Percentiles rank a stretch among this genome's conserved stretches.
phyloP scores from a whole-genome alignment of 2,888 invertebrate genomes.

The Steinernema scapterisci region DNA sequence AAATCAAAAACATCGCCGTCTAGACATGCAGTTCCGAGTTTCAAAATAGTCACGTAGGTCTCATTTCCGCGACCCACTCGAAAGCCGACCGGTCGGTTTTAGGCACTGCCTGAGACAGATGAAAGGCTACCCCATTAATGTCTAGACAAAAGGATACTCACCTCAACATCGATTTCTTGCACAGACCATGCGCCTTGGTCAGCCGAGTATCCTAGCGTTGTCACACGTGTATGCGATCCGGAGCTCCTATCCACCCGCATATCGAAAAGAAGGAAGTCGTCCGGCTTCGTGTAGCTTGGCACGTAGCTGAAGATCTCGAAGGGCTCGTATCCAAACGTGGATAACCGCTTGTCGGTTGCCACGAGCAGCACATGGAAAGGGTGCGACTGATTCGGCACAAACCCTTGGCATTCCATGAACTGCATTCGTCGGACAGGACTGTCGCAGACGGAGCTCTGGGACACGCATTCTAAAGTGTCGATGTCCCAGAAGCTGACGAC shows the following conservation, averaged over 20 bases:
- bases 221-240: background rate
- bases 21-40: too few species aligned
- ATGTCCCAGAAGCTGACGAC: conserved; percentile 27
- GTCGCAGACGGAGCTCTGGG: conserved; percentile 18
- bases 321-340: conserved; percentile 17
- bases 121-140: too few species aligned
- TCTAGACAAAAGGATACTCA: background rate
- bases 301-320: conserved; percentile 16
- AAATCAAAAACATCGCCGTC: too few species aligned
- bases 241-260: conserved; percentile 1
- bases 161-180: conserved; percentile 16
- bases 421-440: background rate
- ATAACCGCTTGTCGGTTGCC: background rate
- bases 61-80: too few species aligned
- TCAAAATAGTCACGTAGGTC: too few species aligned
- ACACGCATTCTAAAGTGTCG: conserved; percentile 18
- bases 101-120: too few species aligned
- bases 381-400: background rate
- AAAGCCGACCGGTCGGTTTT: too few species aligned
- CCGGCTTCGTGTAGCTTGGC: background rate
- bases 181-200: background rate
- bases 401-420: background rate
- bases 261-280: background rate
- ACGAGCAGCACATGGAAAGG: background rate
- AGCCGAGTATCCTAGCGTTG: background rate